Evolutionary conservation across 2,113 vertebrate genomes (phyloP), one percentile per base, ranked within the genome.

Genomic region (Tiliqua scincoides): DNA sequence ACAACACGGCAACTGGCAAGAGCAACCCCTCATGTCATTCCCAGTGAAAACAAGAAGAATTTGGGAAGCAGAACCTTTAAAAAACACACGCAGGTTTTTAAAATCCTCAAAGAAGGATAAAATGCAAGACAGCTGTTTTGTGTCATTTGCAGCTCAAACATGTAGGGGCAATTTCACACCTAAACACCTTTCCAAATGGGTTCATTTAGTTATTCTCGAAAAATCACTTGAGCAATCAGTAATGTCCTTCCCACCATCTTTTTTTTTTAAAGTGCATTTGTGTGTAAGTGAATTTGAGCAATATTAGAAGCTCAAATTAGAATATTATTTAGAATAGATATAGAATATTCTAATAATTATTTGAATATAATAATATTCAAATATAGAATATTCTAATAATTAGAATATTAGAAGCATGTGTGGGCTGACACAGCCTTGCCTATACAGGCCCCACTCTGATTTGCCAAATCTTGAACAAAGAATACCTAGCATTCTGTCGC

Each of bases 111-210:
- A 92, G 82, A 90, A 94, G 91, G 91, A 52, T n/a, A 48, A 84
- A 65, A 48, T 92, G 88, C 87, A 0, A 1, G 79, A 89, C 72
- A 85, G 78, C 92, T 94, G 91, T 9, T 91, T 90, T 72, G 70
- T 93, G 91, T 94, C 92, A 59, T 0, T 86, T 10, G 61, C 89
- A 92, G 89, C 91, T 94, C 74, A 77, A 90, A 91, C 0, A 89
- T 90, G 88, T 90, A 93, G 90, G 80, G 77, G 89, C 37, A 37
- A 88, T 93, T 92, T 93, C 86, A 80, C 88, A 91, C 89, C 89
- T 94, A 89, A 91, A 92, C 91, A 91, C 90, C 90, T 94, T 70
- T 86, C 84, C 89, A 88, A 82, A 85, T 91, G 89, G 78, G 10
- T n/a, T 68, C 27, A 4, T 1, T 40, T 81, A 25, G 9, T 61